Evolutionary conservation across 2,797 vertebrate genomes (phyloP).

Genomic region (Eurystomus glaucurus): DNA sequence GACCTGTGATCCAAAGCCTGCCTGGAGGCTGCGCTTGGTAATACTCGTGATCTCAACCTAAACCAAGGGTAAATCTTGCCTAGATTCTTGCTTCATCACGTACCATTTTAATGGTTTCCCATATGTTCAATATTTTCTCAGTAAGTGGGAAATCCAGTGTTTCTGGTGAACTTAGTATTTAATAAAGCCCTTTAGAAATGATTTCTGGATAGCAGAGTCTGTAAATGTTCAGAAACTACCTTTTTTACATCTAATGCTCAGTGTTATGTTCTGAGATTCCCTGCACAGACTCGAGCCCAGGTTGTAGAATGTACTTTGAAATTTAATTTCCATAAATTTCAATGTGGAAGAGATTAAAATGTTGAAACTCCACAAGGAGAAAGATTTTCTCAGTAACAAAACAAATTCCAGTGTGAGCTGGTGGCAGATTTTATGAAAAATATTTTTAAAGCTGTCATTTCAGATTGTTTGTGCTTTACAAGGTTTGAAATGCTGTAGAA

Average conservation of each 20-base stretch:
- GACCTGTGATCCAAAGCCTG: neutral
- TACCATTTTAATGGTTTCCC: neutral
- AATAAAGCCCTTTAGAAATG: constrained; percentile 19
- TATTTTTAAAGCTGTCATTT: constrained; percentile 57
- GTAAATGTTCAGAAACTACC: neutral
- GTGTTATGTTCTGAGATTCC: neutral
- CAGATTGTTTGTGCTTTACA: neutral
- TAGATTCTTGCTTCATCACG: neutral
- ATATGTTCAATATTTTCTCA: constrained; percentile 24
- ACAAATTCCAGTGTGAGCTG: constrained; percentile 21
- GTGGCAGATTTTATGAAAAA: constrained; percentile 57
- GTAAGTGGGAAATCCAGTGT: constrained; percentile 18
- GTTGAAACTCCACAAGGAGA: neutral
- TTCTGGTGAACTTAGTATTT: neutral
- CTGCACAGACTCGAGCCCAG: neutral
- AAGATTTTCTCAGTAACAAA: neutral
- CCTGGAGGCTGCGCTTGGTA: neutral
- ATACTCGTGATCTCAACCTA: neutral
- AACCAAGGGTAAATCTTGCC: neutral
- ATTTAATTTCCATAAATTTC: constrained; percentile 38
- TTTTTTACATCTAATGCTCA: neutral
- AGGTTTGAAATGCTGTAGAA: constrained; percentile 4
- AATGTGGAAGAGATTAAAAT: constrained; percentile 55
- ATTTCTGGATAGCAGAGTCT: constrained; percentile 34
- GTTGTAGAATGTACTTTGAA: constrained; percentile 41